These are phyloP conservation scores for Catamblyrhynchus diadema DNA, from an alignment of 2,797 vertebrate species.

Conservation along the genomic window DNA sequence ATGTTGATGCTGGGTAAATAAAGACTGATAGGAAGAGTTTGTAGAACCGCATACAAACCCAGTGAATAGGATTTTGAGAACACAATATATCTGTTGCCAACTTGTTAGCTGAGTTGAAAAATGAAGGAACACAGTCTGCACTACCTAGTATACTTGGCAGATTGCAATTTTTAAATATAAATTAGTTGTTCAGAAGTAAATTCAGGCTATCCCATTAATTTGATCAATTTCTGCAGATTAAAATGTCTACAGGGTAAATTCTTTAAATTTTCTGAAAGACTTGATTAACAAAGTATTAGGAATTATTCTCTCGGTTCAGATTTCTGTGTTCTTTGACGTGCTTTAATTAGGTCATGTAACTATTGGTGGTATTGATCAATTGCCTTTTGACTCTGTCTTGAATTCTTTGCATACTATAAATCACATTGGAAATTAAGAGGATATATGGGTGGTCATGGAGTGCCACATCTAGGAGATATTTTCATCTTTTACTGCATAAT, in stretches of 20 bases:
- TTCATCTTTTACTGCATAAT: not conserved
- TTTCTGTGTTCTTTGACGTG: rapidly evolving
- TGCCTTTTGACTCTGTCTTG: not conserved
- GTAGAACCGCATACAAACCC: not conserved
- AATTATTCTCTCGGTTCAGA: not conserved
- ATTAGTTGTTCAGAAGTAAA: not conserved
- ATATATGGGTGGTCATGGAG: not conserved
- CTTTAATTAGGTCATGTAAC: not conserved
- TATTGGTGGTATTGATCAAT: not conserved
- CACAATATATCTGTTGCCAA: not conserved
- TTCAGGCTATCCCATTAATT: not conserved
- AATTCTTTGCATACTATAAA: not conserved
- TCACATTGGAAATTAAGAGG: not conserved
- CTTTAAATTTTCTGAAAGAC: not conserved
- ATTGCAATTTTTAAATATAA: not conserved
- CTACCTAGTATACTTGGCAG: not conserved
- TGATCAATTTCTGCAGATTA: not conserved
- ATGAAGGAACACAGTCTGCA: not conserved
- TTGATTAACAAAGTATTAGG: not conserved
- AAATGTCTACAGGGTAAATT: not conserved
- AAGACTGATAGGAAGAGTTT: not conserved
- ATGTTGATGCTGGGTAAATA: not conserved
- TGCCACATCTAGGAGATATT: not conserved
- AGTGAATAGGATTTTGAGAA: not conserved
- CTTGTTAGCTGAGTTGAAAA: not conserved